Conservation (phyloP, 2,797 vertebrate species). For the Myiotriccus ornatus region DNA sequence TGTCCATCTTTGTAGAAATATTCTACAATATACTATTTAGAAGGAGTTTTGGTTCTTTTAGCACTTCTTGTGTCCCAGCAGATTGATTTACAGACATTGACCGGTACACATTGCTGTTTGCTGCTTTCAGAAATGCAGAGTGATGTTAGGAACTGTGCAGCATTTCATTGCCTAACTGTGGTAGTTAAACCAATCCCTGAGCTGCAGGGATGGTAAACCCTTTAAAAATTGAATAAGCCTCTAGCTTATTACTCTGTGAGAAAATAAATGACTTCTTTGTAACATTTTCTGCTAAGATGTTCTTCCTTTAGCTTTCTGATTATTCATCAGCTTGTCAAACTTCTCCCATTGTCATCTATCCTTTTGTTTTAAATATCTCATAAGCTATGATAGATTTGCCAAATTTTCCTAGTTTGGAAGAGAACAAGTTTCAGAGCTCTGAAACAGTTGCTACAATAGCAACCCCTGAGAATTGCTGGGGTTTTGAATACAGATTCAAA, state of each 20-base stretch:
- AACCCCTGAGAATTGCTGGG: background rate
- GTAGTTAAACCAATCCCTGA: background rate
- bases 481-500: background rate
- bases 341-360: background rate
- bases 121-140: constrained; percentile 7
- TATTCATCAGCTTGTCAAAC: constrained; percentile 1
- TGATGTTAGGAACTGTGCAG: background rate
- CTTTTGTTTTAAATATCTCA: background rate
- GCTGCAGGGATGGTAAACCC: background rate
- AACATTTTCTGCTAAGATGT: background rate
- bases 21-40: background rate
- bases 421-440: background rate
- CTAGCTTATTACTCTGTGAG: background rate
- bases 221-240: background rate
- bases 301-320: constrained; percentile 18
- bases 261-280: constrained; percentile 56
- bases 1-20: background rate
- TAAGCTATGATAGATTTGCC: background rate
- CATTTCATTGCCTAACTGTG: background rate
- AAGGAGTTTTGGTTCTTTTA: constrained; percentile 11
- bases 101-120: background rate
- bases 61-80: constrained; percentile 7
- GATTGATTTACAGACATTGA: constrained; percentile 10
- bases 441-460: background rate
- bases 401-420: background rate